phyloP scores from a whole-genome alignment of 37 sponge, comb jelly and placozoan species.

The Ephydatia muelleri region DNA sequence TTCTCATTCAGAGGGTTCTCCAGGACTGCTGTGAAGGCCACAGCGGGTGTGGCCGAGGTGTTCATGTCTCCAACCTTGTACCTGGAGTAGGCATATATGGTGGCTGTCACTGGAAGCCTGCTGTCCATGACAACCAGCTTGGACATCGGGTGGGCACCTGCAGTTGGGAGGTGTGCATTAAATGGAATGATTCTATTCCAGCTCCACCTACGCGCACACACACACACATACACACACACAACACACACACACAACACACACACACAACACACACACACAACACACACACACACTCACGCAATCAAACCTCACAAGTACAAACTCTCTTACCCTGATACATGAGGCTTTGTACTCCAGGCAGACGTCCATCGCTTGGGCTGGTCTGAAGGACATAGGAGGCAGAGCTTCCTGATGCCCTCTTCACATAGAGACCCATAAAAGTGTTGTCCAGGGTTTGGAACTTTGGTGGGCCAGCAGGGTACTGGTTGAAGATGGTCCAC shows the following conservation, averaged over 20 bases:
- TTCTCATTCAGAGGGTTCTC: background rate
- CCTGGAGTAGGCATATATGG: conserved; percentile 13
- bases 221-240: too few relatives aligned
- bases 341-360: conserved; percentile 12
- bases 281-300: background rate
- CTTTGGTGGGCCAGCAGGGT: conserved; percentile 36
- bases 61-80: conserved; percentile 30
- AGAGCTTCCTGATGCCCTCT: background rate
- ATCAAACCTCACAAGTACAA: background rate
- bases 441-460: conserved; percentile 14
- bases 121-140: conserved; percentile 9
- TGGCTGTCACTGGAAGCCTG: conserved; percentile 7
- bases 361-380: background rate
- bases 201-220: too few relatives aligned
- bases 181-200: background rate
- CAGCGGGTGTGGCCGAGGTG: conserved; percentile 30
- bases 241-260: background rate
- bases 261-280: background rate
- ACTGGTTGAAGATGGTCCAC: conserved; percentile 38
- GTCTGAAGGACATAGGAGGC: conserved; percentile 18
- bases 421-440: conserved; percentile 15
- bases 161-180: background rate
- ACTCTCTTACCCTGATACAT: background rate
- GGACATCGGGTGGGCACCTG: conserved; percentile 5
- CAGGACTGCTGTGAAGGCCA: conserved; percentile 26